These are phyloP conservation scores for Aphrophora alni DNA, from an alignment of 2,888 invertebrate species.

Conservation along the genomic window DNA sequence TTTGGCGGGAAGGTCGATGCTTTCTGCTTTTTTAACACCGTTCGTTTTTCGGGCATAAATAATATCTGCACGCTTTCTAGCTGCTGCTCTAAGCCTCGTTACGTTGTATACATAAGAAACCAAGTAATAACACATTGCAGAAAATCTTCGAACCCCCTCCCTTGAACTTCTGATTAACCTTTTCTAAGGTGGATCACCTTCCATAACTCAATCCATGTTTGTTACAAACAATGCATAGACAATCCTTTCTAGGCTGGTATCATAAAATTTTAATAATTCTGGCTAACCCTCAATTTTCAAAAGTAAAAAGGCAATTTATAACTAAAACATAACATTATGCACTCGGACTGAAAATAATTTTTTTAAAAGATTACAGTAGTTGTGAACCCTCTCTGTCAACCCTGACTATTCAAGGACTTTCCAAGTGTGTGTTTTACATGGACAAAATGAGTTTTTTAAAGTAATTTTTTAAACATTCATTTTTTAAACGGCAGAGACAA, in stretches of 20 bases:
- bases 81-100: conserved; percentile 30
- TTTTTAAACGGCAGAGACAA: conserved; percentile 1
- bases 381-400: not conserved
- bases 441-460: conserved; percentile 1
- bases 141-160: conserved; percentile 1
- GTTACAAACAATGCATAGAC: not conserved
- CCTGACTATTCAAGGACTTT: conserved; percentile 9
- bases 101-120: conserved; percentile 8
- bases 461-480: not conserved
- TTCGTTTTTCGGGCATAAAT: conserved; percentile 32
- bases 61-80: conserved; percentile 34
- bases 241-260: not conserved
- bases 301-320: conserved; percentile 4
- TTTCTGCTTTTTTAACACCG: conserved; percentile 37
- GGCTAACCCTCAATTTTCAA: conserved; percentile 32
- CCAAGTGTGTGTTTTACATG: conserved; percentile 4
- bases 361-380: not conserved
- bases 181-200: not conserved
- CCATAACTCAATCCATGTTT: not conserved
- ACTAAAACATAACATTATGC: conserved; percentile 23
- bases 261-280: not conserved
- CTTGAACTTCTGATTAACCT: not conserved
- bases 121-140: not conserved
- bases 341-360: conserved; percentile 19
- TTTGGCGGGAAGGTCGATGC: conserved; percentile 34